Evolutionary conservation across 2,113 vertebrate species (phyloP).

Genomic region (Felis catus): F.catus_Fca126_mat1.0 CM031423.1:92776001-92776500

Average conservation of each 20-base stretch:
- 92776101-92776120: background rate
- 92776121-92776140: background rate
- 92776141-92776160: background rate
- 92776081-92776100: background rate
- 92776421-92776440: background rate
- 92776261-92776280: background rate
- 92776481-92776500: too few relatives aligned
- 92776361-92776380: background rate
- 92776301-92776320: background rate
- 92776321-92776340: background rate
- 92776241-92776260: background rate
- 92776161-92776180: background rate
- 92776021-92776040: background rate
- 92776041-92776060: background rate
- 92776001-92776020: accelerated
- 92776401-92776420: background rate
- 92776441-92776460: background rate
- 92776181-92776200: background rate
- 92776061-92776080: background rate
- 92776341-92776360: background rate
- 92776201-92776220: background rate
- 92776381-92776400: background rate
- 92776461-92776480: background rate
- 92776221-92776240: background rate
- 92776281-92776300: background rate